phyloP scores from a whole-genome alignment of 2,797 vertebrate genomes.

The Phrynocephalus forsythii region DNA sequence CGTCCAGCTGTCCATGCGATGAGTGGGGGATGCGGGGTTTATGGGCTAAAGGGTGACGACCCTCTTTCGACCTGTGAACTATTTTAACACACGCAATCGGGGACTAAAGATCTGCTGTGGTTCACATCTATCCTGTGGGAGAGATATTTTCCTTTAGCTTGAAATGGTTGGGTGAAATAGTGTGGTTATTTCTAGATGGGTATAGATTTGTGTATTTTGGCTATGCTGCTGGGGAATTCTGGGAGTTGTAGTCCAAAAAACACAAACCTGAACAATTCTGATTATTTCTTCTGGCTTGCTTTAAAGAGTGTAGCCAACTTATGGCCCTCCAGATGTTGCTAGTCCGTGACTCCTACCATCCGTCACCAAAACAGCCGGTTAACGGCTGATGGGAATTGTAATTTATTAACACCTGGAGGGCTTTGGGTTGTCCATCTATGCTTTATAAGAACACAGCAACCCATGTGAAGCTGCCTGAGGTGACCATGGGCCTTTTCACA shows the following conservation, averaged over 20 bases:
- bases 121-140: too few species aligned
- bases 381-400: neutral
- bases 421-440: too few species aligned
- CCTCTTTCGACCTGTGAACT: conserved; percentile 25
- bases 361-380: neutral
- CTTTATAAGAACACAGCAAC: too few species aligned
- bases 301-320: neutral
- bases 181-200: neutral
- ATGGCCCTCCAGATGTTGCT: neutral
- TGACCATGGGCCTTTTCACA: too few species aligned
- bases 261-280: too few species aligned
- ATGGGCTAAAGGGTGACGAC: conserved; percentile 40
- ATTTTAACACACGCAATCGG: conserved; percentile 2
- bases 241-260: too few species aligned
- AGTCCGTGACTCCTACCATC: neutral
- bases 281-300: neutral
- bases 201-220: too few species aligned
- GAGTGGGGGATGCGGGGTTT: conserved; percentile 41
- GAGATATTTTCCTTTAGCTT: neutral
- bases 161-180: neutral
- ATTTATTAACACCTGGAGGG: neutral
- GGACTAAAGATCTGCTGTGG: neutral
- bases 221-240: too few species aligned
- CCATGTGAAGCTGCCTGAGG: too few species aligned
- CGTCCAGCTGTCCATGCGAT: conserved; percentile 23